Evolutionary conservation across 2,888 invertebrate genomes (phyloP), one percentile per base, ranked within the genome.

Genomic region (Plemyria rubiginata): DNA sequence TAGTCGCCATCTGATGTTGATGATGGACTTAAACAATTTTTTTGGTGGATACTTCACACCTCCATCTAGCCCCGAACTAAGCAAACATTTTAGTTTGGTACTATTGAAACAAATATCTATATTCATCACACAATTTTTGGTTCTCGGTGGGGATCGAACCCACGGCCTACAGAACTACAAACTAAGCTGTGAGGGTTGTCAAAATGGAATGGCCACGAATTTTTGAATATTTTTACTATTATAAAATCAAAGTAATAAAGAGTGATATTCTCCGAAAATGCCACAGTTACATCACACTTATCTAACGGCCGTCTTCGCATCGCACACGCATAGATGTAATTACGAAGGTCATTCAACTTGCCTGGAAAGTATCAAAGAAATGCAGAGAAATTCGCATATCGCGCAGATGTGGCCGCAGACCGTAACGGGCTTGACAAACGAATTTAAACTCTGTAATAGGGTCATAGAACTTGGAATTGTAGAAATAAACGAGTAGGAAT

Each of bases 301-400:
- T 60, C 57, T 60, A 65, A 65, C 51, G 36, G 46, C 46, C 46
- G 16, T 48, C 71, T 72, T 71, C 70, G 61, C 65, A 63, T 60
- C 51, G 61, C 65, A 64, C 61, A 70, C 68, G 62, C 63, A 57
- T 57, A 60, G 56, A 36, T 77, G 82, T 81, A 87, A 87, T 86
- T 82, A 79, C 74, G 62, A 66, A 77, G 87, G 90, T 90, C 90
- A 88, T 90, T 91, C 88, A 91, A 91, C 90, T 54, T 76, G 70
- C 80, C 87, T 78, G 60, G 89, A 90, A 90, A 90, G 89, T 81
- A 80, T 65, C 65, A 78, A 87, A 89, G 89, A 90, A 89, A 90
- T 87, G 87, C 70, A 81, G 88, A 87, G 88, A 90, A 87, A 90
- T 87, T 87, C 85, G 79, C 85, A 78, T 81, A 83, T 80, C 81